A percentile compares a stretch with the other conserved stretches of the same genome.
phyloP scores from a whole-genome alignment of 2,113 vertebrate species.

The Aleadryas rufinucha region DNA sequence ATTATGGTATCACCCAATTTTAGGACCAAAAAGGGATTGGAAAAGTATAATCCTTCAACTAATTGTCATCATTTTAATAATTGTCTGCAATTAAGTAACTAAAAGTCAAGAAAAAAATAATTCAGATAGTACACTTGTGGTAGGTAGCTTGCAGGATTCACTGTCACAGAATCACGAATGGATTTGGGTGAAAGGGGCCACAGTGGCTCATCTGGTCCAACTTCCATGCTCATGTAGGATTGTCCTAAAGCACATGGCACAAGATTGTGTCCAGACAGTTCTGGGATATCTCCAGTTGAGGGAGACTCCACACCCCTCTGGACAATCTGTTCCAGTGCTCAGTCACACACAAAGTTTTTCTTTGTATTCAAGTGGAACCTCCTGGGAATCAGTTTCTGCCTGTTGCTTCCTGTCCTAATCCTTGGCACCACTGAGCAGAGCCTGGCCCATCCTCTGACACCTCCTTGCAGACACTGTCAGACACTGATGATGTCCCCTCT shows the following conservation, averaged over 20 bases:
- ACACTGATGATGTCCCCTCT: background rate
- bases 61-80: background rate
- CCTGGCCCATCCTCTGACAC: background rate
- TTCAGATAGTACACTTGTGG: too few relatives aligned
- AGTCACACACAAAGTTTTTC: background rate
- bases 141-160: background rate
- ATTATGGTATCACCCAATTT: background rate
- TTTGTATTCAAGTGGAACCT: background rate
- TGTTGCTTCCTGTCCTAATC: fast-evolving
- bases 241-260: background rate
- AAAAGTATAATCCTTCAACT: background rate
- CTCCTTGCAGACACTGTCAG: background rate
- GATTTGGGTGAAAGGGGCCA: background rate
- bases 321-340: background rate
- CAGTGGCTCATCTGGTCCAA: too few relatives aligned
- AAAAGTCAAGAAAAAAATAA: background rate
- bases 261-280: background rate
- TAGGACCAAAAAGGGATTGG: background rate
- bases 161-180: background rate
- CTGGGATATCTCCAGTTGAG: background rate
- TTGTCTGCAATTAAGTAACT: background rate
- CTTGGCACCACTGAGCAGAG: background rate
- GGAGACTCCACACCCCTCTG: background rate
- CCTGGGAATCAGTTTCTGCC: background rate
- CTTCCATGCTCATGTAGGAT: background rate